Conservation (phyloP, 2,888 invertebrate genomes). For the Tryphoninae sp. region DNA sequence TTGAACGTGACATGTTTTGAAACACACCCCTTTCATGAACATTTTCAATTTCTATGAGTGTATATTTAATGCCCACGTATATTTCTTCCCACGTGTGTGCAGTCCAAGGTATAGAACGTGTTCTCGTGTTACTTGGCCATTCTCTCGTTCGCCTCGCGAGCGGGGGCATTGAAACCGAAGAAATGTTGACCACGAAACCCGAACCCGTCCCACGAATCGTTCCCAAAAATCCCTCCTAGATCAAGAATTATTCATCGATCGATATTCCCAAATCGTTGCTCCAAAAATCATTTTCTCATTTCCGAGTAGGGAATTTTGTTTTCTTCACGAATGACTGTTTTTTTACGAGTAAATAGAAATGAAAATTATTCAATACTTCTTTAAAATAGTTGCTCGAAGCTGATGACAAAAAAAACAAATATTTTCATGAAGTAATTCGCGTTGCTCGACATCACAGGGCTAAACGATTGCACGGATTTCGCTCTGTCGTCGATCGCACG, state of each 20-base stretch:
- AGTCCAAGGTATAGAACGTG: constrained; percentile 71
- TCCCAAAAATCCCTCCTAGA: constrained; percentile 55
- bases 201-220: constrained; percentile 43
- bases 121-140: constrained; percentile 75
- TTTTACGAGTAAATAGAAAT: not conserved
- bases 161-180: constrained; percentile 69
- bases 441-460: not conserved
- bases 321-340: constrained; percentile 3
- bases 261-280: not conserved
- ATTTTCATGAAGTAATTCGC: not conserved
- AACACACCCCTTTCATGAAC: constrained; percentile 78
- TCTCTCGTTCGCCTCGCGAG: constrained; percentile 62
- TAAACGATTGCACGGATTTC: constrained; percentile 23
- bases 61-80: constrained; percentile 71
- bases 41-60: constrained; percentile 78
- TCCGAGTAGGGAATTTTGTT: not conserved
- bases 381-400: constrained; percentile 7
- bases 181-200: constrained; percentile 77
- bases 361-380: not conserved
- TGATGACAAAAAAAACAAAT: not conserved
- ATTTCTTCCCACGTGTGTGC: constrained; percentile 80
- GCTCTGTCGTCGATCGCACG: constrained; percentile 17
- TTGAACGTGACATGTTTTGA: constrained; percentile 81
- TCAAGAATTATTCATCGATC: constrained; percentile 5
- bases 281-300: not conserved